Evolutionary conservation across 2,797 vertebrate genomes (phyloP), one percentile per base, ranked within the genome.

Genomic region (Pseudochirops cupreus): DNA sequence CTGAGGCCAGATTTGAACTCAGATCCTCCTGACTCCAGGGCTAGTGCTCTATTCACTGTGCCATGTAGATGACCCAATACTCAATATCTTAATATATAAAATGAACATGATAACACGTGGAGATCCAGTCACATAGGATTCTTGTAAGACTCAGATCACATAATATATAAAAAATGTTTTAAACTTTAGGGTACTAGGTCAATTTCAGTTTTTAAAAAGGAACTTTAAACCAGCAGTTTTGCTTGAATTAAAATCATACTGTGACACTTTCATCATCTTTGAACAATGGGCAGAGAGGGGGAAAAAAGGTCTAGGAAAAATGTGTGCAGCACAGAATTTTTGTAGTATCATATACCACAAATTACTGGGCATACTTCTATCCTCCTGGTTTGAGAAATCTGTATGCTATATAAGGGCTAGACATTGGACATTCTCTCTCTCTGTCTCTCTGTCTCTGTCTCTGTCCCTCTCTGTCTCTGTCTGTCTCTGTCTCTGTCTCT

Each of bases 281-380:
- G 90, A 92, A 95, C 56, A 96, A 91, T 39, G 28, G 56, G 24
- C 59, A 53, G 39, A 14, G 26, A 96, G 56, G 94, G 93, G 92
- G 95, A 92, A 94, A n/a, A 74, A n/a, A 2, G 62, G 54, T 16
- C 50, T 39, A 90, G 16, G 52, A 5, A 28, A 92, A 39, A 82
- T 58, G 55, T 94, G 91, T 90, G 31, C 58, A 91, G 31, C 67
- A 28, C 12, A 28, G 39, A 28, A 21, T 89, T 93, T 95, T 74
- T 91, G 91, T 67, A 96, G 33, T 74, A 74, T 93, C 18, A 50
- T 89, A 82, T 54, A 55, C 6, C 5, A 18, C 10, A 92, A 93
- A 56, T 90, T 59, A 96, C 39, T 91, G 94, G 62, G 90, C 16
- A 89, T 46, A 33, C 12, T n/a, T 46, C 12, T 93, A 59, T 92